phyloP scores from a whole-genome alignment of 1,140 invertebrate species.

The Sarcophaga peregrina region DNA sequence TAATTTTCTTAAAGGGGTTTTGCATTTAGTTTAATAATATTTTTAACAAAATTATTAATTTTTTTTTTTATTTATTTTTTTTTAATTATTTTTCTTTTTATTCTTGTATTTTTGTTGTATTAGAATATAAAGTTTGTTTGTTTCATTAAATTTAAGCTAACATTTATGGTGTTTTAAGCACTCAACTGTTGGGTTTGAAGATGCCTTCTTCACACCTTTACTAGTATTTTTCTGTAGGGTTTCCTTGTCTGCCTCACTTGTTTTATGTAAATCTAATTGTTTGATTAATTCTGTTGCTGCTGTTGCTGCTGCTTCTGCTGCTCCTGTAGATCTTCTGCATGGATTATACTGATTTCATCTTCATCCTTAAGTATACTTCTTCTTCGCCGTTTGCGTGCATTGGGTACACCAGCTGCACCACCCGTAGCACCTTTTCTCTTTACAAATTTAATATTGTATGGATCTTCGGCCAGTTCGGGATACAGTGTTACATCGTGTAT shows the following conservation, averaged over 20 bases:
- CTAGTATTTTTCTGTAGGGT: conserved; percentile 26
- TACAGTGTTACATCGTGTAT: conserved; percentile 88
- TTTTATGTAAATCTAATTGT: neutral
- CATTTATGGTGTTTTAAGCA: conserved; percentile 30
- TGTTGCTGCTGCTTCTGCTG: conserved; percentile 35
- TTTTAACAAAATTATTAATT: conserved; percentile 29
- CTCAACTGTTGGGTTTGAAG: neutral
- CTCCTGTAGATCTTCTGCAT: conserved; percentile 13
- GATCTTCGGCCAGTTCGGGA: conserved; percentile 94
- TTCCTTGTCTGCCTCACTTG: conserved; percentile 37
- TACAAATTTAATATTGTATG: conserved; percentile 90
- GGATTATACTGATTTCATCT: neutral
- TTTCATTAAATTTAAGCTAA: conserved; percentile 39
- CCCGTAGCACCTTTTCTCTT: conserved; percentile 75
- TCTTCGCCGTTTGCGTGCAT: conserved; percentile 49
- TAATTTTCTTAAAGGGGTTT: conserved; percentile 28
- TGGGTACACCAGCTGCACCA: conserved; percentile 56
- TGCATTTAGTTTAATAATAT: conserved; percentile 22
- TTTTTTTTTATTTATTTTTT: neutral
- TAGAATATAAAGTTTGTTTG: neutral
- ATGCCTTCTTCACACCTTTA: conserved; percentile 8
- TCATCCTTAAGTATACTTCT: conserved; percentile 49
- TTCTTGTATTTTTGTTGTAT: conserved; percentile 5
- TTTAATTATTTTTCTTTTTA: neutral
- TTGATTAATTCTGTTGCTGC: conserved; percentile 24